These are phyloP conservation scores for Diacarnus erythraeanus DNA, from an alignment of 37 sponge, comb jelly and placozoan species.

Conservation along the genomic window DNA sequence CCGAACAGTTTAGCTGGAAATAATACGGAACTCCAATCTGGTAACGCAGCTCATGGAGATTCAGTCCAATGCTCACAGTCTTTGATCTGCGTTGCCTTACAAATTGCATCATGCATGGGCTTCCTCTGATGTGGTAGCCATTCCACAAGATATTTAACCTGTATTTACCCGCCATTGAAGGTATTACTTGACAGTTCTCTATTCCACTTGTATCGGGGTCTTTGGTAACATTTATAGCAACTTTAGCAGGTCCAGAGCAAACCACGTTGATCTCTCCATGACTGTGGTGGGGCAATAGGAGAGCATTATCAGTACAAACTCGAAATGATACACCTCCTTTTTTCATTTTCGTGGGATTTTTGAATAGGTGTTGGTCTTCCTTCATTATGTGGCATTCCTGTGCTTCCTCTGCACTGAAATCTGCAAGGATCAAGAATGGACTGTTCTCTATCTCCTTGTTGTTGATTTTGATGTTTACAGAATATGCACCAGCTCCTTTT, in stretches of 20 bases:
- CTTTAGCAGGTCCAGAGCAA: conserved; percentile 51
- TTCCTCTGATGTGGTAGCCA: conserved; percentile 43
- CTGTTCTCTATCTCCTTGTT: neutral
- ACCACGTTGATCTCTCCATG: conserved; percentile 41
- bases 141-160: conserved; percentile 58
- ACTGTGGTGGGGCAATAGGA: neutral
- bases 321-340: conserved; percentile 22
- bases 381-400: conserved; percentile 36
- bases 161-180: conserved; percentile 35
- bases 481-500: conserved; percentile 4
- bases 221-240: conserved; percentile 19
- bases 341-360: conserved; percentile 9
- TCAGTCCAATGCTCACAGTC: conserved; percentile 38
- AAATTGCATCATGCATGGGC: conserved; percentile 35
- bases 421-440: neutral
- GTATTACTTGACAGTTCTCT: conserved; percentile 36
- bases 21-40: conserved; percentile 49
- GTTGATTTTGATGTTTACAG: neutral
- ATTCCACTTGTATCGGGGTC: conserved; percentile 14
- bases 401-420: conserved; percentile 5
- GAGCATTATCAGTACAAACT: conserved; percentile 31
- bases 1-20: conserved; percentile 58
- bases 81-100: conserved; percentile 12
- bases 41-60: conserved; percentile 26
- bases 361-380: conserved; percentile 41